Base-by-base conservation (phyloP, 1,140 invertebrate species). In the Euborellia annulipes region DNA sequence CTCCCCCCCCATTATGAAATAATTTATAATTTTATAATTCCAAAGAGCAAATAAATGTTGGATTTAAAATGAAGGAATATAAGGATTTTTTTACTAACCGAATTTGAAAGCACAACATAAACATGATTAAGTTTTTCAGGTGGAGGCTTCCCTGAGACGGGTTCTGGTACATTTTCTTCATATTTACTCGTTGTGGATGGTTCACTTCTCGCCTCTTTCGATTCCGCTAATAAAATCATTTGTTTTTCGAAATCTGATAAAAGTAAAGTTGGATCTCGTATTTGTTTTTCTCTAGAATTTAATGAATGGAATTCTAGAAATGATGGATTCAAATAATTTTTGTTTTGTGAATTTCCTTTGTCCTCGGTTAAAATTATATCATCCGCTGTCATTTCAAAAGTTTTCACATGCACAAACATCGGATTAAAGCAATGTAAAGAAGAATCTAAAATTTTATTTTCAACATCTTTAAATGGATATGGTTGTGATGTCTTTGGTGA, bases 351-450 rank as follows among this genome's bases (percentile, higher is more conserved):
- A 20, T 27, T 11, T 11, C 11, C 23, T 6, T 27, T 27, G 17
- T 42, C 20, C 17, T 49, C 34, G 20, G 22, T 46, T 22, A 43
- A 39, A 13, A 44, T 43, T 11, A 59, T 55, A 52, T 58, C 54
- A 55, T 42, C 36, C 4, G 21, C 27, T 38, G 41, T 32, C 36
- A 34, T 36, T 18, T 36, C 23, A 41, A 45, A 45, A 2, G 20
- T 7, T 36, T 41, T 46, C 39, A 46, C 41, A 47, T 45, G 27
- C 32, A 46, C 47, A 9, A 42, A 27, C 36, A 16, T 40, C 8
- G 23, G 18, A 2, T 49, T 44, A 40, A 36, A 32, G 41, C 36
- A 49, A 39, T 37, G 38, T 41, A 41, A 18, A 34, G 36, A n/a
- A 22, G 16, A 38, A 34, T 36, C 41, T 8, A 32, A 40, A 14